Conservation (phyloP, 2,113 vertebrate genomes). For the Hippocampus guttulatus region DNA sequence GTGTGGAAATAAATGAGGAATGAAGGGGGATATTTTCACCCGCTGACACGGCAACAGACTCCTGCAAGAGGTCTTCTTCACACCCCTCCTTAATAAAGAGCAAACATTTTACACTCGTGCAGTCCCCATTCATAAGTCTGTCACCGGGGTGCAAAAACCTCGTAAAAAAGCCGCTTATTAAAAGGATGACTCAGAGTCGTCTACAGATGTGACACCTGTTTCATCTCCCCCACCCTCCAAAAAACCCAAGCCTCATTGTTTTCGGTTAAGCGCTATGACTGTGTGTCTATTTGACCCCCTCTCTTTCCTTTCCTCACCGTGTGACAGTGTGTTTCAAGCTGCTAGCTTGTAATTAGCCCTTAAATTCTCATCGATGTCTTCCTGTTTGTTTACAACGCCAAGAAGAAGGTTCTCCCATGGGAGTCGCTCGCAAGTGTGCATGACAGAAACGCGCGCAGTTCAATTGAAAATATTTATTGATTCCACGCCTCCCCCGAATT, state of each 20-base stretch:
- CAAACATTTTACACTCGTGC: constrained; percentile 22
- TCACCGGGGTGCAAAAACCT: constrained; percentile 25
- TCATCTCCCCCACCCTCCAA: constrained; percentile 20
- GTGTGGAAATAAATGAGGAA: constrained; percentile 28
- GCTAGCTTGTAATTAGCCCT: constrained; percentile 57
- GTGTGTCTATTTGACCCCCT: constrained; percentile 3
- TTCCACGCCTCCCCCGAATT: constrained; percentile 32
- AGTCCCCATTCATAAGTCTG: constrained; percentile 25
- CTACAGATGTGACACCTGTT: constrained; percentile 68
- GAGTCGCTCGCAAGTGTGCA: constrained; percentile 24
- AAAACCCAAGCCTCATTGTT: constrained; percentile 58
- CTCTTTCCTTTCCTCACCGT: neutral
- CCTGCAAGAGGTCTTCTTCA: neutral
- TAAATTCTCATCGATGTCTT: constrained; percentile 46
- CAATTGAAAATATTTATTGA: constrained; percentile 31
- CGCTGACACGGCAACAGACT: no score
- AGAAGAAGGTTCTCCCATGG: constrained; percentile 35
- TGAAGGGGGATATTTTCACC: constrained; percentile 14
- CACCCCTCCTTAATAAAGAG: constrained; percentile 1
- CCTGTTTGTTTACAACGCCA: constrained; percentile 50
- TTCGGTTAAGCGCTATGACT: constrained; percentile 38
- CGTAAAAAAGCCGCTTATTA: constrained; percentile 51
- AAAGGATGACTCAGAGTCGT: constrained; percentile 55
- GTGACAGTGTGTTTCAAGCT: constrained; percentile 28
- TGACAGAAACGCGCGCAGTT: constrained; percentile 25